Evolutionary conservation across 2,888 invertebrate species (phyloP), one percentile per base, ranked within the genome.

Genomic region (Chironomus riparius): DNA sequence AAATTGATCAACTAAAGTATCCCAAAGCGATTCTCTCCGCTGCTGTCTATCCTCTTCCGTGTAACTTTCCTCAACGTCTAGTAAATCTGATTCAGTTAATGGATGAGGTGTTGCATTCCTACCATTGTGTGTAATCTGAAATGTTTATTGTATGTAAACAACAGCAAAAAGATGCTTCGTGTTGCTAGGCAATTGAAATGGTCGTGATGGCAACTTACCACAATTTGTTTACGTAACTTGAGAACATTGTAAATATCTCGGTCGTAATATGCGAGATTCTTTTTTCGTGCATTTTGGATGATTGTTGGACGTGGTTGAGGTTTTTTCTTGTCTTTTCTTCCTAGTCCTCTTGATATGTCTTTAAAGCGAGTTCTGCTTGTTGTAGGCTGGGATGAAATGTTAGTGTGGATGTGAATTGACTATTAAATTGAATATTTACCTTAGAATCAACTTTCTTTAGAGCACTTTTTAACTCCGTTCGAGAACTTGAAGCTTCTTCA

Each of bases 231-330:
- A 0, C 75, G 47, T 28, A 22, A 18, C 18, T 75, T 75, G 22
- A 75, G 68, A 22, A 68, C 21, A 24, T 47, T 24, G n/a, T 68
- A 75, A 50, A 75, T 68, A n/a, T 22, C 48, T 15, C 22, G 28
- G 48, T 75, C 75, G 18, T 75, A 75, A 68, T 75, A 75, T 13
- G 75, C 75, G 3, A 75, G 24, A 18, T 75, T 75, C 68, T 75
- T 75, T 15, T 68, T 75, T 38, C 38, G 38, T 38, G 38, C 38
- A 38, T 38, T 38, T 10, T 38, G 38, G 10, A 38, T 38, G 7
- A 38, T 38, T 38, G 38, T 38, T 38, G 38, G 38, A 38, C 38
- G 38, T 38, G 7, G 38, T 38, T 1, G 7, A 2, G 7, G 38
- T 7, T 7, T 7, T 10, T 38, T 38, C 38, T 38, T 38, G 38